Percentiles rank a stretch among this genome's conserved stretches.
Conservation (phyloP, 2,888 invertebrate species). For the Heliothis peltigera region DNA sequence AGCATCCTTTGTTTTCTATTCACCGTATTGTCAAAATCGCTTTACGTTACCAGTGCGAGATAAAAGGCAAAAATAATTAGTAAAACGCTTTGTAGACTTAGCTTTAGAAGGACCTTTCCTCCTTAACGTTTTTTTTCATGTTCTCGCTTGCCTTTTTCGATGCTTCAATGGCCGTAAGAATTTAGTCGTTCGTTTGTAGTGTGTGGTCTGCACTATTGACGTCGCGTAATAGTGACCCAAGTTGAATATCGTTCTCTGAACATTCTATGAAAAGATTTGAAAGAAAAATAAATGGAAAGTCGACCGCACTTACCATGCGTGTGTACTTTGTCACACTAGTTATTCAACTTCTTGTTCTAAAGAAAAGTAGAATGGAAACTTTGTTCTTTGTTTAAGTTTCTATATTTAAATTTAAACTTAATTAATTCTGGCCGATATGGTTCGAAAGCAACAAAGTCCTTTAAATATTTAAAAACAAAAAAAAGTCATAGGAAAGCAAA, state of each 20-base stretch:
- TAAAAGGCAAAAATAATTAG: slow-evolving; percentile 83
- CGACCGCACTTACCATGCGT: no score
- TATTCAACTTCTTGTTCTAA: no score
- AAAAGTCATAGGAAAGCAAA: no score
- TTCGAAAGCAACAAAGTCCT: no score
- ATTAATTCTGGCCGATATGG: no score
- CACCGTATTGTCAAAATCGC: slow-evolving; percentile 76
- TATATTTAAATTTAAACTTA: no score
- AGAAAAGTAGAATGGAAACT: no score
- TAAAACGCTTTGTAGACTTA: slow-evolving; percentile 61
- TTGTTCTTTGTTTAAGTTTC: no score
- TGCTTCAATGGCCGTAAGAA: slow-evolving; percentile 17
- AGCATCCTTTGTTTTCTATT: slow-evolving; percentile 77
- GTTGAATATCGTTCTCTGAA: background rate
- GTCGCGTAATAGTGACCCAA: background rate
- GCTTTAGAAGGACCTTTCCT: slow-evolving; percentile 40
- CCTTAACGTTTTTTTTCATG: slow-evolving; percentile 32
- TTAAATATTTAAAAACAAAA: no score
- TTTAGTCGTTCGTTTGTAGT: slow-evolving; percentile 11
- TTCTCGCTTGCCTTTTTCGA: slow-evolving; percentile 17
- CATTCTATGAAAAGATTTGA: background rate
- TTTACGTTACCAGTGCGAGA: slow-evolving; percentile 74
- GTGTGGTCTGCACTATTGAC: slow-evolving; percentile 14
- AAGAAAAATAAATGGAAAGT: background rate
- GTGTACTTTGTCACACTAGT: no score